Evolutionary conservation across 2,888 invertebrate species (phyloP).

Genomic region (Mesorhabditis spiculigera): DNA sequence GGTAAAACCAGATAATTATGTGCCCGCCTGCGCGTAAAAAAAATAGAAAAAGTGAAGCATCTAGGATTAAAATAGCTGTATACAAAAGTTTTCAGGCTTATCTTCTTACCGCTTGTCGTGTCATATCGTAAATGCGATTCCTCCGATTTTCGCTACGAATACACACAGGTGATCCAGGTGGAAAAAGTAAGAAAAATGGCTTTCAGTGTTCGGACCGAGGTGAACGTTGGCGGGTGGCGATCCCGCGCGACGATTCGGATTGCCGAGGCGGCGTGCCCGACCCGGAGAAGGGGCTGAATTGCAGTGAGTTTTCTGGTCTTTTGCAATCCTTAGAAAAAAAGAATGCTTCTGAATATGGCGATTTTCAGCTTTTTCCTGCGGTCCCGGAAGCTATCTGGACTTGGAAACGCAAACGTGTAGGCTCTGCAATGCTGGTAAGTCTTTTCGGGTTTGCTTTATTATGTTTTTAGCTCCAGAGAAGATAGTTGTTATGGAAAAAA

Average conservation of each 20-base stretch:
- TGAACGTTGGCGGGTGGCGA: constrained; percentile 64
- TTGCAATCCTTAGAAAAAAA: not conserved
- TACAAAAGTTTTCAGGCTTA: not conserved
- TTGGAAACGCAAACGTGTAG: constrained; percentile 63
- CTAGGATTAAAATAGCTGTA: too few species aligned
- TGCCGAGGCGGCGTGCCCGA: constrained; percentile 60
- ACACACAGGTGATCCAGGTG: not conserved
- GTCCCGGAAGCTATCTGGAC: constrained; percentile 65
- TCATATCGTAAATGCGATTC: not conserved
- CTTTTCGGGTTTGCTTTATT: too few species aligned
- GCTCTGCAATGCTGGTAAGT: constrained; percentile 60
- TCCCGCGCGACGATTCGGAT: constrained; percentile 60
- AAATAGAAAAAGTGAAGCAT: too few species aligned
- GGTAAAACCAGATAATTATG: too few species aligned
- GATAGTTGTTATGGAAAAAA: not conserved
- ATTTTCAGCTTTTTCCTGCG: constrained; percentile 63
- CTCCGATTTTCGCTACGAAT: constrained; percentile 1
- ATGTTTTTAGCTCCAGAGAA: too few species aligned
- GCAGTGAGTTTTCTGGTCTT: constrained; percentile 61
- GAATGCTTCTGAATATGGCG: not conserved
- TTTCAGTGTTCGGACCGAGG: not conserved
- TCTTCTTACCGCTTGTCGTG: not conserved
- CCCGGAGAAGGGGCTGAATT: constrained; percentile 63
- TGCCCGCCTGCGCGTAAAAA: too few species aligned
- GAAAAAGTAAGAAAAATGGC: not conserved